Evolutionary conservation across 2,797 vertebrate species (phyloP).

Genomic region (Gobio occitaniae): DNA sequence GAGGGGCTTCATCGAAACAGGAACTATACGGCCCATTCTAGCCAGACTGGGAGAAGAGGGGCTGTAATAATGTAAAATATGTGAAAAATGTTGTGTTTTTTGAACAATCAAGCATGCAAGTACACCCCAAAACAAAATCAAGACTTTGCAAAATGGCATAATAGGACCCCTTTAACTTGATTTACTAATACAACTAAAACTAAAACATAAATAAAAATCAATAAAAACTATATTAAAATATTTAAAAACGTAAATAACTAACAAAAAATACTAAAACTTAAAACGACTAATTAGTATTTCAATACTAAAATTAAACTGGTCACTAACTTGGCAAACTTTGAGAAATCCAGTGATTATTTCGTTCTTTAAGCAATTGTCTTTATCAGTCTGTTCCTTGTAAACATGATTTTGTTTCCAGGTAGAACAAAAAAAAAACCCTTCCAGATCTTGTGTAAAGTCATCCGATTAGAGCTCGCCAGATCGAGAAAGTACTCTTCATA

Average conservation of each 20-base stretch:
- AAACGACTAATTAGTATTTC: not conserved
- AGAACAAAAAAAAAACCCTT: not conserved
- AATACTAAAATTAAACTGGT: not conserved
- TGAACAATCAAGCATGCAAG: too few species aligned
- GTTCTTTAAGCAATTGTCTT: not conserved
- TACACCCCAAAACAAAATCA: too few species aligned
- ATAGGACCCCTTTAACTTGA: not conserved
- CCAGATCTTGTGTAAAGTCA: not conserved
- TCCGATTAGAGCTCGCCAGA: not conserved
- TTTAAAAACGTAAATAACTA: not conserved
- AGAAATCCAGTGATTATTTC: not conserved
- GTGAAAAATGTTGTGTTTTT: too few species aligned
- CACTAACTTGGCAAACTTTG: not conserved
- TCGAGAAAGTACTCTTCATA: not conserved
- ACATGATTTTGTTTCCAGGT: not conserved
- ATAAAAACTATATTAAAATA: not conserved
- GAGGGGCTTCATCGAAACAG: too few species aligned
- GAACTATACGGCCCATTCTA: too few species aligned
- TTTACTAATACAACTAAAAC: not conserved
- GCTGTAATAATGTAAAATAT: too few species aligned
- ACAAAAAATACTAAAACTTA: not conserved
- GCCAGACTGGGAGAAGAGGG: too few species aligned
- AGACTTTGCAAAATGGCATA: too few species aligned
- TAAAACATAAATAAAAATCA: not conserved
- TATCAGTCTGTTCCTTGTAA: not conserved